Conservation (phyloP, 2,113 vertebrate genomes). For the Psephotus haematonotus region DNA sequence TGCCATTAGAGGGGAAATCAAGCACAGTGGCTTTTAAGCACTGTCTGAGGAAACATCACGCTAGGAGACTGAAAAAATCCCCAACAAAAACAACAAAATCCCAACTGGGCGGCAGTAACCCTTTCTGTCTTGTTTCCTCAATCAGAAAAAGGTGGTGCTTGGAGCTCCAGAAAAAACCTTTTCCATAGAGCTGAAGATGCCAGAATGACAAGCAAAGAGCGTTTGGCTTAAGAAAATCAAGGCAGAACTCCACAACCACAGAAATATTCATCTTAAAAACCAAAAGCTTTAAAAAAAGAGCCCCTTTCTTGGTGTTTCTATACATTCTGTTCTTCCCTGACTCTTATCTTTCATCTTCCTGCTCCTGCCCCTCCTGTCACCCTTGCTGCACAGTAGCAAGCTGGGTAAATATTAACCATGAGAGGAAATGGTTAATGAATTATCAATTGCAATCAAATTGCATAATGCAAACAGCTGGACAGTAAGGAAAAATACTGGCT, state of each 20-base stretch:
- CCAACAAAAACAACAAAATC: neutral
- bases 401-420: slow-evolving; percentile 66
- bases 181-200: neutral
- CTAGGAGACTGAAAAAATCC: neutral
- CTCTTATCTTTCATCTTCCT: neutral
- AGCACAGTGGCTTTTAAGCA: neutral
- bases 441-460: slow-evolving; percentile 40
- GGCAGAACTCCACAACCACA: neutral
- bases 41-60: neutral
- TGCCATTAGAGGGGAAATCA: slow-evolving; percentile 36
- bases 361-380: neutral
- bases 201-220: neutral
- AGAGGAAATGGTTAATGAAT: slow-evolving; percentile 64
- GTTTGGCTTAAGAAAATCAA: neutral
- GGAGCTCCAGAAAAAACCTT: neutral
- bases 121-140: neutral
- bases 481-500: slow-evolving; percentile 39
- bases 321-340: neutral
- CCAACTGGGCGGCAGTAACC: neutral
- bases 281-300: no score
- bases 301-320: neutral
- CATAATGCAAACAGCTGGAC: neutral
- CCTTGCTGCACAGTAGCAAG: slow-evolving; percentile 34
- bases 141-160: neutral
- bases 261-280: neutral